phyloP scores from a whole-genome alignment of 2,888 invertebrate species.

The Papilio elwesi region DNA sequence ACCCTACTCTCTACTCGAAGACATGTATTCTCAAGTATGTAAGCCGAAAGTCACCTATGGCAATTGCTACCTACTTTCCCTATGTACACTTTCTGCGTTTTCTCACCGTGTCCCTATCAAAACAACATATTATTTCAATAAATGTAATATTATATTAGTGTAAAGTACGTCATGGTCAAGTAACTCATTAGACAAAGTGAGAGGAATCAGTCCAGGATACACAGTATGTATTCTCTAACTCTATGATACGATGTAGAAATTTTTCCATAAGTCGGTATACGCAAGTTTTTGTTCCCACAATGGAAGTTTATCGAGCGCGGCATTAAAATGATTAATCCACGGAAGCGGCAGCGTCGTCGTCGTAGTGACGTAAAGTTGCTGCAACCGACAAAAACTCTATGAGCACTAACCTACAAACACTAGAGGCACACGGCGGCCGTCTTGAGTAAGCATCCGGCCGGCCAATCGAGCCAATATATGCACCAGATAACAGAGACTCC shows the following conservation, averaged over 20 bases:
- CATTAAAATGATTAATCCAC: slow-evolving; percentile 38
- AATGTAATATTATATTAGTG: too few relatives aligned
- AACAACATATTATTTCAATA: too few relatives aligned
- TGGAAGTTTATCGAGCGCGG: slow-evolving; percentile 11
- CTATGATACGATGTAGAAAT: neutral
- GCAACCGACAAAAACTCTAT: slow-evolving; percentile 49
- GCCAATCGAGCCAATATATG: slow-evolving; percentile 78
- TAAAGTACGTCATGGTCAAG: neutral
- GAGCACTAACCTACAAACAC: slow-evolving; percentile 48
- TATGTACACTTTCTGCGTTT: too few relatives aligned
- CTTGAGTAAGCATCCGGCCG: slow-evolving; percentile 80
- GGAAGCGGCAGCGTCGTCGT: slow-evolving; percentile 30
- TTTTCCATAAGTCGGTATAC: slow-evolving; percentile 11
- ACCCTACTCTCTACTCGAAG: too few relatives aligned
- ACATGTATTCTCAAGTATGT: too few relatives aligned
- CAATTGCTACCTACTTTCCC: too few relatives aligned
- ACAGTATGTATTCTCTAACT: neutral
- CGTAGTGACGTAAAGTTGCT: slow-evolving; percentile 37
- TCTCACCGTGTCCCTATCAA: too few relatives aligned
- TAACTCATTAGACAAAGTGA: neutral
- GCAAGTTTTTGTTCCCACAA: slow-evolving; percentile 2
- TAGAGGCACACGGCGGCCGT: slow-evolving; percentile 59
- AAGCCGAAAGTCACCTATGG: too few relatives aligned
- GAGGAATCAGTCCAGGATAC: neutral
- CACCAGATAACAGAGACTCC: slow-evolving; percentile 60